phyloP scores from a whole-genome alignment of 2,797 vertebrate species.

The Craterocephalus amniculus region DNA sequence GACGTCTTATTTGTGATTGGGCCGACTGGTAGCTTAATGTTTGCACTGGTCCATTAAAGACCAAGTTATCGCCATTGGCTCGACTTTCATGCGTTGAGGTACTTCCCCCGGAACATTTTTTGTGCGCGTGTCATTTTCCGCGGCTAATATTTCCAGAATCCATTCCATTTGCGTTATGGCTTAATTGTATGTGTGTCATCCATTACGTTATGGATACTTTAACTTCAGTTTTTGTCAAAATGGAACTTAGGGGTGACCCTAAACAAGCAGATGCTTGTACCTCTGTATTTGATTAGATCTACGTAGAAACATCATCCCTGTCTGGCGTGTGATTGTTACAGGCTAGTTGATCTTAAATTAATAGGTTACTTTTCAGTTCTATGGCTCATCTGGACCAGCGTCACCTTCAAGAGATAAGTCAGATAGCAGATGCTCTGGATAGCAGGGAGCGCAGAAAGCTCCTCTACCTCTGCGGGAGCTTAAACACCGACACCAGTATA shows the following conservation, averaged over 20 bases:
- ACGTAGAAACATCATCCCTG: too few relatives aligned
- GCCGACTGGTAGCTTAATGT: too few relatives aligned
- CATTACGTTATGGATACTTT: not conserved
- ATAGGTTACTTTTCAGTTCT: not conserved
- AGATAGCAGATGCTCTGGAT: conserved; percentile 83
- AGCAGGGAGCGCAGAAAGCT: conserved; percentile 82
- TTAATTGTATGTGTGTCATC: not conserved
- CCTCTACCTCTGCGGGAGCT: conserved; percentile 84
- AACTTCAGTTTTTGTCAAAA: not conserved
- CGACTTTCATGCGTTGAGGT: not conserved
- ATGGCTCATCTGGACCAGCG: conserved; percentile 34
- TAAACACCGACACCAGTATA: conserved; percentile 60
- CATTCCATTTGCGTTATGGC: not conserved
- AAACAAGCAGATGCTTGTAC: not conserved
- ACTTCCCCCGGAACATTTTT: not conserved
- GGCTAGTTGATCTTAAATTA: not conserved
- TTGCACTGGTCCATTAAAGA: too few relatives aligned
- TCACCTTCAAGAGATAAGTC: conserved; percentile 69
- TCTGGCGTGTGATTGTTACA: not conserved
- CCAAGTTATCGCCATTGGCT: too few relatives aligned
- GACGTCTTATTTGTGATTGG: too few relatives aligned
- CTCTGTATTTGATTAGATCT: not conserved
- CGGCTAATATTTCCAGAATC: rapidly evolving
- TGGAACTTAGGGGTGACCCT: not conserved
- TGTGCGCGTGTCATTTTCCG: not conserved